A percentile compares a stretch with the other conserved stretches of the same genome.
Conservation (phyloP, 2,797 vertebrate species). For the Phalanger gymnotis region DNA sequence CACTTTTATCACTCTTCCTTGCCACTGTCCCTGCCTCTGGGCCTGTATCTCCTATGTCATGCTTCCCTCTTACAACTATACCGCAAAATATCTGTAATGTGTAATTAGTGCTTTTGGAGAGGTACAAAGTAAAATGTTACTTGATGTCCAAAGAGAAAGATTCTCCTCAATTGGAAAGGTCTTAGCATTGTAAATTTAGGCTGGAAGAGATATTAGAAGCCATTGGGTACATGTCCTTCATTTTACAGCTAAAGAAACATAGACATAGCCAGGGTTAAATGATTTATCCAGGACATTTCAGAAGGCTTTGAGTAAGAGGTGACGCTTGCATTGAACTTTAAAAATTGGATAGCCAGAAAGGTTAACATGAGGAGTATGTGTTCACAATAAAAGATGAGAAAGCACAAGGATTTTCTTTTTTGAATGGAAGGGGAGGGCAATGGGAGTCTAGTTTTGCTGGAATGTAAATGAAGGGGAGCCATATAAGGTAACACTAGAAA, state of each 20-base stretch:
- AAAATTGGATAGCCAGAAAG: neutral
- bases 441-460: neutral
- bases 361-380: neutral
- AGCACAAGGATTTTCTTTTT: neutral
- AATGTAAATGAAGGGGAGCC: neutral
- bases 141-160: neutral
- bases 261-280: neutral
- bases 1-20: neutral
- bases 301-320: neutral
- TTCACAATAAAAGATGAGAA: neutral
- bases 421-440: neutral
- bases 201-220: neutral
- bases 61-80: neutral
- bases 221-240: neutral
- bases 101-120: neutral
- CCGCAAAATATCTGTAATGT: neutral
- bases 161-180: neutral
- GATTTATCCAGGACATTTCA: neutral
- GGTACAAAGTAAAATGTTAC: neutral
- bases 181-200: neutral
- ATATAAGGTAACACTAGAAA: neutral
- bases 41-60: neutral
- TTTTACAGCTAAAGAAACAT: neutral
- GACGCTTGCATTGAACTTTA: neutral
- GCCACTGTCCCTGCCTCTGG: neutral